Evolutionary conservation across 1,140 invertebrate genomes (phyloP).

Genomic region (Eubasilissa regina): DNA sequence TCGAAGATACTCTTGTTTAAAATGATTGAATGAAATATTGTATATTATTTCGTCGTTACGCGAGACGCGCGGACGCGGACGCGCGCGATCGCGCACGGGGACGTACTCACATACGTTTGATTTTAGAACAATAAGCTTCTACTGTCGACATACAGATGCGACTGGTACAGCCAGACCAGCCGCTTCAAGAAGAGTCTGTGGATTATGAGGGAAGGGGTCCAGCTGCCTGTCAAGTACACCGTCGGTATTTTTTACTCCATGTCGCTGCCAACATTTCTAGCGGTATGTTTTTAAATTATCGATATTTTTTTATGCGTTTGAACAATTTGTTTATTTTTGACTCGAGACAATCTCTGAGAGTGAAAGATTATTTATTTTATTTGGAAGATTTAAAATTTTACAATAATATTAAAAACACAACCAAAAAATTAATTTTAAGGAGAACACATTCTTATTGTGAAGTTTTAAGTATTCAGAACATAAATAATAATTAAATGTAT

Average conservation of each 20-base stretch:
- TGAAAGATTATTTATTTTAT: too few relatives aligned
- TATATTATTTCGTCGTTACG: not conserved
- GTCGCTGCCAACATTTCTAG: conserved; percentile 64
- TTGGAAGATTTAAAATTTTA: too few relatives aligned
- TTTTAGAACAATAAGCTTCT: conserved; percentile 63
- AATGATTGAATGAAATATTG: not conserved
- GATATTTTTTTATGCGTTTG: not conserved
- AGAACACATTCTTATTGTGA: too few relatives aligned
- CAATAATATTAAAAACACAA: too few relatives aligned
- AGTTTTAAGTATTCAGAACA: too few relatives aligned
- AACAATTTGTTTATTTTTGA: too few relatives aligned
- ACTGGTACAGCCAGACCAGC: conserved; percentile 60
- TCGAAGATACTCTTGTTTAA: too few relatives aligned
- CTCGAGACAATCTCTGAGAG: too few relatives aligned
- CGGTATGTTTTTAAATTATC: conserved; percentile 59
- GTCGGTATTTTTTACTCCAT: conserved; percentile 66
- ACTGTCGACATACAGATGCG: conserved; percentile 62
- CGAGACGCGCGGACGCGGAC: too few relatives aligned
- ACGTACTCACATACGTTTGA: not conserved
- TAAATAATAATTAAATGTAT: too few relatives aligned
- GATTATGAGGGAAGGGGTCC: conserved; percentile 62
- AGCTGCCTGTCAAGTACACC: conserved; percentile 63
- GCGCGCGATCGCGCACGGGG: not conserved
- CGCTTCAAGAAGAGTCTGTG: conserved; percentile 60
- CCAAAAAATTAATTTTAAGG: too few relatives aligned